These are phyloP conservation scores for Eupithecia dodoneata DNA, from an alignment of 2,888 invertebrate genomes.

Conservation along the genomic window DNA sequence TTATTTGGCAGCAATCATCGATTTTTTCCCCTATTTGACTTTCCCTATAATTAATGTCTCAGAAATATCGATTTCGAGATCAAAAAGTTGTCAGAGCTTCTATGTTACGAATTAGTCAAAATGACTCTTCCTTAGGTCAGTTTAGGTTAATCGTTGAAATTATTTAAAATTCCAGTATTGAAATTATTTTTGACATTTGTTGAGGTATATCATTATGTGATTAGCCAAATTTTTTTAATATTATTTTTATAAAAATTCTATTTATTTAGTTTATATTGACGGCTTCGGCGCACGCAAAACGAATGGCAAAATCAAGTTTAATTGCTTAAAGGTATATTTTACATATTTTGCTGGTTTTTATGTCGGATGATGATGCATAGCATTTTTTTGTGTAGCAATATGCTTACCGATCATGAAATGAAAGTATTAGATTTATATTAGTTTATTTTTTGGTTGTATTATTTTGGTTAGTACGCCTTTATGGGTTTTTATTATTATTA, in stretches of 20 bases:
- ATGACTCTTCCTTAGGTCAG: background rate
- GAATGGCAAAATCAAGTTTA: background rate
- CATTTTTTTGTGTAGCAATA: background rate
- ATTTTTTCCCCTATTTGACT: background rate
- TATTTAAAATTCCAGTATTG: background rate
- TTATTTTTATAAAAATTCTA: background rate
- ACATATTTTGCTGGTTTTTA: background rate
- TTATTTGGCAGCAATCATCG: background rate
- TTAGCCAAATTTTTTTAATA: background rate
- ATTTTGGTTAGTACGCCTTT: background rate
- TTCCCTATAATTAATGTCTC: background rate
- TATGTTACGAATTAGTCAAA: background rate
- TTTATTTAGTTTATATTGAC: background rate
- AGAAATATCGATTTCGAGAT: background rate
- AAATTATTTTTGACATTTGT: conserved; percentile 4
- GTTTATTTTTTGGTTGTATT: background rate
- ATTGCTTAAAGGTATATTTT: background rate
- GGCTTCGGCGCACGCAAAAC: background rate
- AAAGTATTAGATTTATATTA: background rate
- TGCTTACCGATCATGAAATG: background rate
- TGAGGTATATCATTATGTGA: conserved; percentile 8
- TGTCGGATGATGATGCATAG: background rate
- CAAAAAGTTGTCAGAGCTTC: background rate
- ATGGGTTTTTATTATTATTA: background rate
- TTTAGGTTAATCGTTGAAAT: background rate